Conservation (phyloP, 1,140 invertebrate species). For the Apis cerana region DNA sequence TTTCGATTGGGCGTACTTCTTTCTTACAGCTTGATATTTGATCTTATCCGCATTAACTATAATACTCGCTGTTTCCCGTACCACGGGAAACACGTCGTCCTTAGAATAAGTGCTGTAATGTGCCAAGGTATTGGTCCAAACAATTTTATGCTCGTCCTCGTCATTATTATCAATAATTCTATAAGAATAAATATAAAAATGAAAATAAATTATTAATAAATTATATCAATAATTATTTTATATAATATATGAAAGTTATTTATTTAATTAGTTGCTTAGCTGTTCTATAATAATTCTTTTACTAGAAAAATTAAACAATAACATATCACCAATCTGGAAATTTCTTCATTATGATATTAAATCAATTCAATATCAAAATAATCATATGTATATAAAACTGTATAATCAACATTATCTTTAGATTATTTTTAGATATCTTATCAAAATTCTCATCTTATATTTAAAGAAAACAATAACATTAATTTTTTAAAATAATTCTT, state of each 20-base stretch:
- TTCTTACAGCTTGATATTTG: constrained; percentile 84
- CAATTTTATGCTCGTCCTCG: constrained; percentile 69
- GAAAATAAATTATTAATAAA: not conserved
- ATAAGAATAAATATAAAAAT: constrained; percentile 10
- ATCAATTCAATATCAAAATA: no score
- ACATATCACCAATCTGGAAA: no score
- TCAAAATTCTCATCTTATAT: not conserved
- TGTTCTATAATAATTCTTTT: no score
- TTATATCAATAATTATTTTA: not conserved
- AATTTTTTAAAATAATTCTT: not conserved
- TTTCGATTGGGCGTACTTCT: constrained; percentile 83
- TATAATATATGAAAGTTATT: constrained; percentile 1
- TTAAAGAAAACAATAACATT: not conserved
- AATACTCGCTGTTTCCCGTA: constrained; percentile 83
- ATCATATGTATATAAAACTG: no score
- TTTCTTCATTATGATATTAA: no score
- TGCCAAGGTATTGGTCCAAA: constrained; percentile 84
- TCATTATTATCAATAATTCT: constrained; percentile 76
- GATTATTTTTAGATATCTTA: no score
- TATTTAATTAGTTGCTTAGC: not conserved
- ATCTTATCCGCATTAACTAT: constrained; percentile 82
- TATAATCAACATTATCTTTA: no score
- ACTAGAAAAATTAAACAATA: no score
- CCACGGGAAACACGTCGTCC: constrained; percentile 83
- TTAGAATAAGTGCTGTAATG: constrained; percentile 84